Conservation (phyloP, 2,797 vertebrate genomes). For the Nannoperca australis region DNA sequence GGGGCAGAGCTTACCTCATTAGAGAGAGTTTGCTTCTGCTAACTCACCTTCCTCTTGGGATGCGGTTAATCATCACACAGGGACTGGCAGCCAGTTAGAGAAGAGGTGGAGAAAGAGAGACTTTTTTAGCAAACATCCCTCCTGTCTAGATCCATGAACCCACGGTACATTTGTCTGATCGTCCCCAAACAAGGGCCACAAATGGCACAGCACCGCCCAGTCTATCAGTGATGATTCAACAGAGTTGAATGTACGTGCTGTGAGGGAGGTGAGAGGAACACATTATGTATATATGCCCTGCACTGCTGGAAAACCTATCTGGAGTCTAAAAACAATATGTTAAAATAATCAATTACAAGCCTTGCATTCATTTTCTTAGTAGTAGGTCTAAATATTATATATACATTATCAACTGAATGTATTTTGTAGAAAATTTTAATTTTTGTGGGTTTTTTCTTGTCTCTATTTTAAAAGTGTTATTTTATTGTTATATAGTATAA, state of each 20-base stretch:
- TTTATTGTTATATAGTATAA: background rate
- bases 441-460: no score
- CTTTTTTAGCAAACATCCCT: slow-evolving; percentile 60
- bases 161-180: slow-evolving; percentile 19
- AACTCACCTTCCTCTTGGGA: slow-evolving; percentile 80
- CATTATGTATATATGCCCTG: background rate
- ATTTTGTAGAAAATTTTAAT: background rate
- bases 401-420: background rate
- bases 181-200: slow-evolving; percentile 10
- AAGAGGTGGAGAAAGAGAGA: slow-evolving; percentile 68
- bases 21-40: slow-evolving; percentile 86
- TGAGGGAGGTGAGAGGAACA: background rate
- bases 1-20: slow-evolving; percentile 84
- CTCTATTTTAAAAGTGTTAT: background rate
- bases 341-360: background rate
- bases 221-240: background rate
- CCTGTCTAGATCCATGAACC: slow-evolving; percentile 15
- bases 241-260: background rate
- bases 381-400: no score
- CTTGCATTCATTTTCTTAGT: background rate
- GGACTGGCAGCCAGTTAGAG: slow-evolving; percentile 79
- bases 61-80: slow-evolving; percentile 79
- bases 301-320: background rate
- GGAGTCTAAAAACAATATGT: background rate
- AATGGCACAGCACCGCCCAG: background rate